Percentiles rank a stretch among this genome's conserved stretches.
These are phyloP conservation scores for Podarcis raffonei DNA, from an alignment of 2,113 vertebrate genomes.

Conservation along the genomic window DNA sequence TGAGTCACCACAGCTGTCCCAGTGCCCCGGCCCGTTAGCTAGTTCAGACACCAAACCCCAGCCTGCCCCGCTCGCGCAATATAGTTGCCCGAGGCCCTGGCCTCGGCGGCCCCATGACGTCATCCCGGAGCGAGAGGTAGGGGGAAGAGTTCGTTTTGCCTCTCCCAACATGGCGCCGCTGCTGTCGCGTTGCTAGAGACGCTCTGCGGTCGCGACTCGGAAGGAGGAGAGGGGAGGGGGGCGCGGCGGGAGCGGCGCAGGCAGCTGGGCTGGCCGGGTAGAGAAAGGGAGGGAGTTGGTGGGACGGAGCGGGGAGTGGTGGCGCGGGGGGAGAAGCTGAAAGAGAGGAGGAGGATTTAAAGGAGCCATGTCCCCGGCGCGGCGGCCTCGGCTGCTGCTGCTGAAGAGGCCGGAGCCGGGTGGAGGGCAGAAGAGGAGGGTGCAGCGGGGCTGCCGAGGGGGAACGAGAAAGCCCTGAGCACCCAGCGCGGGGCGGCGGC, in stretches of 20 bases:
- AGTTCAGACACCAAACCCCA: no score
- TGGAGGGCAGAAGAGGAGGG: slow-evolving; percentile 40
- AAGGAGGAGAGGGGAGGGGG: slow-evolving; percentile 43
- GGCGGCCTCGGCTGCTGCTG: slow-evolving; percentile 45
- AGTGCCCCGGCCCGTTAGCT: neutral
- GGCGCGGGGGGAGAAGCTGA: slow-evolving; percentile 28
- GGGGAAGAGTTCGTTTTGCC: neutral
- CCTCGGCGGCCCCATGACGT: neutral
- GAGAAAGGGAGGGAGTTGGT: neutral
- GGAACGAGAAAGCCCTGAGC: neutral
- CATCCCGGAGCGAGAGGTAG: neutral
- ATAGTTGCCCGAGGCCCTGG: neutral
- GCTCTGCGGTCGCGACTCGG: slow-evolving; percentile 57
- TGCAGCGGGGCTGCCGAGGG: slow-evolving; percentile 9
- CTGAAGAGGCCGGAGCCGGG: slow-evolving; percentile 65
- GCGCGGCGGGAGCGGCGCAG: slow-evolving; percentile 16
- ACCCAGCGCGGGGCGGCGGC: neutral
- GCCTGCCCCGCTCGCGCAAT: no score
- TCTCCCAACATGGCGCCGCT: slow-evolving; percentile 37
- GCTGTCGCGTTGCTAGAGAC: slow-evolving; percentile 67
- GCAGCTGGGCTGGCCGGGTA: slow-evolving; percentile 7
- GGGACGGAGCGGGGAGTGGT: slow-evolving; percentile 54
- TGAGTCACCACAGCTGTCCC: no score
- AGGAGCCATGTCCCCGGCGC: slow-evolving; percentile 73
- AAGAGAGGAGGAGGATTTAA: slow-evolving; percentile 59